Evolutionary conservation across 2,797 vertebrate genomes (phyloP), one percentile per base, ranked within the genome.

Genomic region (Danio albolineatus): DNA sequence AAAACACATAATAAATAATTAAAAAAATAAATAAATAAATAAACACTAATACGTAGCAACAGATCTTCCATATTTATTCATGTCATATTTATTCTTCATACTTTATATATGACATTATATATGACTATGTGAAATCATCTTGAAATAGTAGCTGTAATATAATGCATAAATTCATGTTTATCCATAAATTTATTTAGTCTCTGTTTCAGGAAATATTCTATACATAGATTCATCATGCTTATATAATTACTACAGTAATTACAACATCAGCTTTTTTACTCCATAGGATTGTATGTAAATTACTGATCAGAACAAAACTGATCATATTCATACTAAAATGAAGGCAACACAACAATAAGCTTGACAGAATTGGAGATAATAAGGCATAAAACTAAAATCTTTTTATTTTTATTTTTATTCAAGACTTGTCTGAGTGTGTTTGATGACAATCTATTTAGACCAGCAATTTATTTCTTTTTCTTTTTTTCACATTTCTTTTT

Each of bases 391-490:
- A 66, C 5, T 28, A 38, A 4, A 19, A 38, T 19, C 14, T 38
- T 36, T 53, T 44, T n/a, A n/a, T n/a, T n/a, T n/a, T n/a, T n/a
- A n/a, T n/a, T 54, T 49, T 21, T 51, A 70, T 78, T 62, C 46
- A 43, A 43, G n/a, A 17, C 69, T 71, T 62, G 46, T 79, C 39
- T 10, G 5, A 17, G 38, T 28, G 38, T 64, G 49, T 64, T 73
- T 56, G 49, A 72, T 64, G 54, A 76, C 59, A 70, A 56, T 76
- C 74, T 67, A 41, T 70, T 51, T 53, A 79, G 59, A 56, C 48
- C 19, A 79, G 48, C 51, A 16, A 73, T 65, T 4, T 7, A 73
- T 56, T 54, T 79, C 44, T 41, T 59, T 70, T 71, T 71, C 64
- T 43, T 39, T 54, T 72, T 46, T n/a, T 28, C 28, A 28, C 28